phyloP scores from a whole-genome alignment of 2,797 vertebrate species.

The Gambelia wislizenii region DNA sequence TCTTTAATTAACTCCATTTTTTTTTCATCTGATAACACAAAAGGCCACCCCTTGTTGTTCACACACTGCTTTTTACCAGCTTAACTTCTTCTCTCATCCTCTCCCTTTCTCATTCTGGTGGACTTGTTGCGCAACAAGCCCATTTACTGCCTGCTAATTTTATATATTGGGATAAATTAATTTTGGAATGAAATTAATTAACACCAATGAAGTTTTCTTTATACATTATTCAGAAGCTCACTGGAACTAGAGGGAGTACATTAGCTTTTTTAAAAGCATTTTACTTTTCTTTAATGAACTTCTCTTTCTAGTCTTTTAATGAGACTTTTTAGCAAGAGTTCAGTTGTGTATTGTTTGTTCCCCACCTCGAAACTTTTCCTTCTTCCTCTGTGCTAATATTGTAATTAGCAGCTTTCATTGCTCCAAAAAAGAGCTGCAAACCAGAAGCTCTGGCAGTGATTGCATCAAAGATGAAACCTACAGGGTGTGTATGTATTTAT shows the following conservation, averaged over 20 bases:
- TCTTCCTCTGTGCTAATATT: conserved; percentile 36
- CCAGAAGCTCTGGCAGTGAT: conserved; percentile 24
- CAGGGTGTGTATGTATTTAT: conserved; percentile 20
- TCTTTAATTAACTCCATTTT: conserved; percentile 51
- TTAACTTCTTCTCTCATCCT: conserved; percentile 16
- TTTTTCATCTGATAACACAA: conserved; percentile 43
- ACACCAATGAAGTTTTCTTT: conserved; percentile 76
- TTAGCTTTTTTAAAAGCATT: conserved; percentile 71
- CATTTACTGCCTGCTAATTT: conserved; percentile 79
- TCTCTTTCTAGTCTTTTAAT: conserved; percentile 45
- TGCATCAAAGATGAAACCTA: conserved; percentile 35
- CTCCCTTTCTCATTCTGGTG: conserved; percentile 40
- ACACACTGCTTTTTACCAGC: conserved; percentile 49
- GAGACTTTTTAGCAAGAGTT: conserved; percentile 56
- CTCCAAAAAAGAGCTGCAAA: conserved; percentile 33
- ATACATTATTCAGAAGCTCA: conserved; percentile 81
- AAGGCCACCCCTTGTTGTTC: conserved; percentile 49
- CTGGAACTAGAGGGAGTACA: conserved; percentile 66
- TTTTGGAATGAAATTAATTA: conserved; percentile 82
- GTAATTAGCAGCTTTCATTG: conserved; percentile 32
- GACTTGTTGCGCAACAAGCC: conserved; percentile 68
- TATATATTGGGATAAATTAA: conserved; percentile 78
- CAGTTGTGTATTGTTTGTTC: conserved; percentile 34
- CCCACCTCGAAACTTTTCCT: background rate
- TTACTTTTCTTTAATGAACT: conserved; percentile 70